A percentile compares a stretch with the other conserved stretches of the same genome.
Conservation (phyloP, 2,888 invertebrate species). For the Pemphredon lugubris region DNA sequence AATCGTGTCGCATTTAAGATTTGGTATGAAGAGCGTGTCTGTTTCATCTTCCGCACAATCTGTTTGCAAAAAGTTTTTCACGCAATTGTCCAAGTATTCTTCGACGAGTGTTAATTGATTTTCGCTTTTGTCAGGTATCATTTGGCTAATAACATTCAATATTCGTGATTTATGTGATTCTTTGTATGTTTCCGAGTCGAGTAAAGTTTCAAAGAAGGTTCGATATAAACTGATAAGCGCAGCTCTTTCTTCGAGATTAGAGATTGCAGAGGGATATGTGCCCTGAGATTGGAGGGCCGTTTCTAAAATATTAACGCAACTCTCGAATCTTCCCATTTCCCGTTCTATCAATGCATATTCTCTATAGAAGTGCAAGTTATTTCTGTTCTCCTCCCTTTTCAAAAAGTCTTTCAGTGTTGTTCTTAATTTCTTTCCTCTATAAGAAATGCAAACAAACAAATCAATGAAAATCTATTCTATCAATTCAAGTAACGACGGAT, state of each 20-base stretch:
- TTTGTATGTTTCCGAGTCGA: slow-evolving; percentile 62
- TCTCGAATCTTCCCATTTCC: slow-evolving; percentile 82
- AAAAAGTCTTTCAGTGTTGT: slow-evolving; percentile 83
- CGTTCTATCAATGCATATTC: slow-evolving; percentile 85
- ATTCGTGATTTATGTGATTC: slow-evolving; percentile 59
- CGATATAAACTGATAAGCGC: slow-evolving; percentile 80
- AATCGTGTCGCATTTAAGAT: slow-evolving; percentile 82
- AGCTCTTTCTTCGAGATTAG: slow-evolving; percentile 72
- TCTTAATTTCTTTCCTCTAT: slow-evolving; percentile 82
- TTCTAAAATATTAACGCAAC: slow-evolving; percentile 82
- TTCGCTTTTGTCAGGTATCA: slow-evolving; percentile 53
- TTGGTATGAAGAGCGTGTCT: slow-evolving; percentile 81
- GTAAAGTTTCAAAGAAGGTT: slow-evolving; percentile 76
- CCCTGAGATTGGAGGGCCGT: slow-evolving; percentile 80
- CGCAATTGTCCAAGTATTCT: slow-evolving; percentile 65
- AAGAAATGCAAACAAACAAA: not conserved
- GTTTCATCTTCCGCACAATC: slow-evolving; percentile 53
- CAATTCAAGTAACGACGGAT: too few species aligned
- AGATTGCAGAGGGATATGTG: slow-evolving; percentile 62
- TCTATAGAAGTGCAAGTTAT: slow-evolving; percentile 83
- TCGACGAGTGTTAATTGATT: slow-evolving; percentile 60
- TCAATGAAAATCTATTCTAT: too few species aligned
- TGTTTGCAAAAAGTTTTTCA: slow-evolving; percentile 62
- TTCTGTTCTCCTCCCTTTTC: slow-evolving; percentile 82
- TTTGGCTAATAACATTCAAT: slow-evolving; percentile 60